Evolutionary conservation across 2,113 vertebrate genomes (phyloP).

Genomic region (Hyaena hyaena): DNA sequence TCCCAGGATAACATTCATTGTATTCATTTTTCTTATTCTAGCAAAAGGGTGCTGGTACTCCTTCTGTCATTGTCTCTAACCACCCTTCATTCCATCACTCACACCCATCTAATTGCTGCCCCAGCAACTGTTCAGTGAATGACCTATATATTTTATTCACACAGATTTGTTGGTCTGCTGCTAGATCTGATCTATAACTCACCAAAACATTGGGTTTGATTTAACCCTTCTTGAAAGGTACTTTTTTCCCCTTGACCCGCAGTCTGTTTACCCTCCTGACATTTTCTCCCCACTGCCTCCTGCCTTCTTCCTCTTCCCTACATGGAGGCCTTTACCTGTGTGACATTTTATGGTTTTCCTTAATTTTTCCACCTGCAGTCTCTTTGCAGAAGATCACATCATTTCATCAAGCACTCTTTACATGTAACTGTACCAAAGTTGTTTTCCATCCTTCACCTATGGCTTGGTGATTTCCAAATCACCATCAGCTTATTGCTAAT

Average conservation of each 20-base stretch:
- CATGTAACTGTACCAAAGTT: not conserved
- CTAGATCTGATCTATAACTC: not conserved
- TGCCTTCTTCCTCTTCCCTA: not conserved
- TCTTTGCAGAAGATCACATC: not conserved
- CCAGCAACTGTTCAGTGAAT: not conserved
- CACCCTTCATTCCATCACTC: not conserved
- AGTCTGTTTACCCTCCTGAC: not conserved
- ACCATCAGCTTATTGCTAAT: not conserved
- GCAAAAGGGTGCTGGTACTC: not conserved
- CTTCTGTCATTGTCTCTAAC: not conserved
- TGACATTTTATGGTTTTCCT: not conserved
- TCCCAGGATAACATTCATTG: not conserved
- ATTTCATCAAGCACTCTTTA: not conserved
- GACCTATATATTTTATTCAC: not conserved
- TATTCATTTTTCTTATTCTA: not conserved
- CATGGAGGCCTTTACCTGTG: not conserved
- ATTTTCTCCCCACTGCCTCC: fast-evolving
- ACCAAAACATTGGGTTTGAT: not conserved
- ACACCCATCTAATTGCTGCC: not conserved
- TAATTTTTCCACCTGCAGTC: not conserved
- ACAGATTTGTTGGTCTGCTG: not conserved
- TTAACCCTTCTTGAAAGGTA: not conserved
- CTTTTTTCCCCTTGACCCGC: not conserved
- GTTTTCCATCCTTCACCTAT: not conserved
- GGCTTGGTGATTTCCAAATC: not conserved